Percentiles rank a stretch among this genome's conserved stretches.
phyloP scores from a whole-genome alignment of 37 sponge, comb jelly and placozoan species.

The Mnemiopsis leidyi region DNA sequence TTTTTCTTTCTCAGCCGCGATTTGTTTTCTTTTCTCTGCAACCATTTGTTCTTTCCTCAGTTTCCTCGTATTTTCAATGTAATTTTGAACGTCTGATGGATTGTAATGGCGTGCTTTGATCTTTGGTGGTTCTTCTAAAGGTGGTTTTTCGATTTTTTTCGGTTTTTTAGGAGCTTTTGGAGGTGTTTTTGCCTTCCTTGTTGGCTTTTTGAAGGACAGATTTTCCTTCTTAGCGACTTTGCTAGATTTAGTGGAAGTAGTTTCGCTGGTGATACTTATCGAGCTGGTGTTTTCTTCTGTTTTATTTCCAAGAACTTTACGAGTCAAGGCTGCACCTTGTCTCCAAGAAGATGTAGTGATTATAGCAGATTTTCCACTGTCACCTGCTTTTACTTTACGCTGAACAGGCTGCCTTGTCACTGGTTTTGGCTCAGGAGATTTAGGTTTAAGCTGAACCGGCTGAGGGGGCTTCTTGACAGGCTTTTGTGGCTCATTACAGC shows the following conservation, averaged over 20 bases:
- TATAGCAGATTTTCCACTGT: neutral
- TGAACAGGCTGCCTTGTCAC: neutral
- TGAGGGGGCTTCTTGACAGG: conserved; percentile 12
- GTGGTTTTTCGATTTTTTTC: conserved; percentile 22
- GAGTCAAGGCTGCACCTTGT: conserved; percentile 41
- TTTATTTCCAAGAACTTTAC: conserved; percentile 55
- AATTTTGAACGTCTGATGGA: conserved; percentile 22
- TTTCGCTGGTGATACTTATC: conserved; percentile 21
- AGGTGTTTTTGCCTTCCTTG: neutral
- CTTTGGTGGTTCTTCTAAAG: conserved; percentile 24
- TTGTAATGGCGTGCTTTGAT: conserved; percentile 46
- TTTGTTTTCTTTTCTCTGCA: conserved; percentile 12
- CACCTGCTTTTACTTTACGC: neutral
- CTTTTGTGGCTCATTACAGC: conserved; percentile 29
- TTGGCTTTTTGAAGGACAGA: neutral
- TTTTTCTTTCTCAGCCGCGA: conserved; percentile 39
- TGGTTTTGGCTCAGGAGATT: neutral
- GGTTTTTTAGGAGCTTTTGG: neutral
- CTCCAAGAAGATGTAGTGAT: conserved; percentile 51
- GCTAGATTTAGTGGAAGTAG: neutral
- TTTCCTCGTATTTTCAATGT: conserved; percentile 57
- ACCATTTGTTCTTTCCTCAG: conserved; percentile 11
- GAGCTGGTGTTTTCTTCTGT: conserved; percentile 24
- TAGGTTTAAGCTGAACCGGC: neutral
- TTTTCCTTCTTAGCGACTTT: neutral